Base-by-base conservation (phyloP, 2,113 vertebrate genomes). In the Spermophilus dauricus region DNA sequence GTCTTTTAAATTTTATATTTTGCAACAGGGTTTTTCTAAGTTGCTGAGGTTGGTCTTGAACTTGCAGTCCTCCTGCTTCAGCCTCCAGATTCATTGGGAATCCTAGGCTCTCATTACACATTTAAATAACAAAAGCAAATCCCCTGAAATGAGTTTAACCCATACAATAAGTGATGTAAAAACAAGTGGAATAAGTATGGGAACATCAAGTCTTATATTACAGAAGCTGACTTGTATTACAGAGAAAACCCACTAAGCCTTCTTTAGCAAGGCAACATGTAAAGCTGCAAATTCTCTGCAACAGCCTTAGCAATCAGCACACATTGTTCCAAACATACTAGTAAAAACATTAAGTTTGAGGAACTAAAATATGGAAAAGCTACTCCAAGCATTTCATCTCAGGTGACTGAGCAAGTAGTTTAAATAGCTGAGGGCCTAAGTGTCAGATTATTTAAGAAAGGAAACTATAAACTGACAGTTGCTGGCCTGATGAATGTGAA, bases 41-140 rank as follows among this genome's bases (percentile, higher is more conserved):
- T 24, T 61, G 58, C 20, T 61, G 58, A 61, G 22, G 58, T 22
- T 61, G 22, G 58, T 8, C 58, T 61, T 61, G 58, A 61, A 61
- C 58, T 61, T 26, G 24, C 2, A 9, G 18, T 24, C 58, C 24
- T 58, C 5, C 58, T 61, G 58, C 58, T 61, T 61, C 8, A 10
- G 58, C 24, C 24, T 61, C 58, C 58, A 26, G 7, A 61, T 61
- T 61, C 20, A 61, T 13, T 61, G 58, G 58, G 58, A 61, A 26
- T 61, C 58, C 24, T 2, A 8, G 58, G 22, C 58, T 83, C 22
- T 95, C 51, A 93, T 80, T 53, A 89, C 8, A 39, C 84, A 87
- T 65, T 95, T 91, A 84, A 96, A 92, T 32, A 97, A 97, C 53
- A 94, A 83, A 96, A 76, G 82, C n/a, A 96, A 94, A 94, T 53